Percentiles rank a stretch among this genome's conserved stretches.
Conservation (phyloP, 2,888 invertebrate species). For the Orchesella flavescens region DNA sequence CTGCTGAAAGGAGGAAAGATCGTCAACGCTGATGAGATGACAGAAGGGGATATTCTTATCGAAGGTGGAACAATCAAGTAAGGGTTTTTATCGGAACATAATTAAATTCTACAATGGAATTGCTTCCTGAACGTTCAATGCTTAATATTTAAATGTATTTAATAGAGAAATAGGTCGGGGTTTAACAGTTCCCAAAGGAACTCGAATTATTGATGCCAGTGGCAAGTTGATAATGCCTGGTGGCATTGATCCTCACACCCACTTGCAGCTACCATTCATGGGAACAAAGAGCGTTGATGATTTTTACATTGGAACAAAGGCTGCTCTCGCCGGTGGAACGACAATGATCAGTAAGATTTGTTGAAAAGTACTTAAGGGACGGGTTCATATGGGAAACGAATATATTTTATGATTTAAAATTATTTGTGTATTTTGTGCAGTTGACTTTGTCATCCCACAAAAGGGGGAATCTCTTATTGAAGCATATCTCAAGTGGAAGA, state of each 20-base stretch:
- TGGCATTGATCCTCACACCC: slow-evolving; percentile 98
- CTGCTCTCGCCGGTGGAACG: slow-evolving; percentile 97
- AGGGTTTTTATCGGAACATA: too few relatives aligned
- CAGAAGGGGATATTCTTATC: slow-evolving; percentile 94
- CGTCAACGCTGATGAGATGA: slow-evolving; percentile 93
- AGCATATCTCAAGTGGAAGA: slow-evolving; percentile 91
- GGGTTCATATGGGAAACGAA: too few relatives aligned
- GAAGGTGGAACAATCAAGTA: slow-evolving; percentile 98
- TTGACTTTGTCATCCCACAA: slow-evolving; percentile 90
- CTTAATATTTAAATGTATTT: slow-evolving; percentile 61
- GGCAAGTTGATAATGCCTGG: slow-evolving; percentile 92
- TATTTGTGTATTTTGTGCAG: not conserved
- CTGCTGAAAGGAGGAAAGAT: slow-evolving; percentile 96
- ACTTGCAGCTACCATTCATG: slow-evolving; percentile 96
- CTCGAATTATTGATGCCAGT: slow-evolving; percentile 91
- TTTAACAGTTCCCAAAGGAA: slow-evolving; percentile 93
- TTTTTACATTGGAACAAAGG: slow-evolving; percentile 97
- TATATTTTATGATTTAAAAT: too few relatives aligned
- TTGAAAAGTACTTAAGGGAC: too few relatives aligned
- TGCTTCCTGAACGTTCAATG: too few relatives aligned
- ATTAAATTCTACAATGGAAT: too few relatives aligned
- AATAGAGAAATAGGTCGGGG: slow-evolving; percentile 88
- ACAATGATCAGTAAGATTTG: slow-evolving; percentile 92
- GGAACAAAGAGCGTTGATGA: slow-evolving; percentile 92
- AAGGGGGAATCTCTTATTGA: slow-evolving; percentile 90